A percentile compares a stretch with the other conserved stretches of the same genome.
phyloP scores from a whole-genome alignment of 2,888 invertebrate genomes.

The Caenorhabditis afra region DNA sequence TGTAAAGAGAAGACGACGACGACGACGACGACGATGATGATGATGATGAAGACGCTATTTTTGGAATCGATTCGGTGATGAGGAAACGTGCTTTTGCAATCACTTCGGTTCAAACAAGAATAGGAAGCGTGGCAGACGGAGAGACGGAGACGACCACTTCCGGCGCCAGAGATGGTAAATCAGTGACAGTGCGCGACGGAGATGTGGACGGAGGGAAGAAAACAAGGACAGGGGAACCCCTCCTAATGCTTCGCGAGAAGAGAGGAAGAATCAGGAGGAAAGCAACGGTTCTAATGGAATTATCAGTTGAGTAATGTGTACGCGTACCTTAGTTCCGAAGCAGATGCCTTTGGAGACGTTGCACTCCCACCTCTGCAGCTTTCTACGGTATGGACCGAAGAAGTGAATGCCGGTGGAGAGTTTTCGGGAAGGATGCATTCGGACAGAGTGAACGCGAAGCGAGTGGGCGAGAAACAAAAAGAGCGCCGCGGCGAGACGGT shows the following conservation, averaged over 20 bases:
- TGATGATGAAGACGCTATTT: constrained; percentile 19
- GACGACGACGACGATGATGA: neutral
- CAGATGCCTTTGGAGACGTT: neutral
- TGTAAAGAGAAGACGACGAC: neutral
- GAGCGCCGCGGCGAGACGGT: neutral
- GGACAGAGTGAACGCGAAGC: neutral
- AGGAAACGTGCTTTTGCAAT: constrained; percentile 19
- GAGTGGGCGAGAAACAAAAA: neutral
- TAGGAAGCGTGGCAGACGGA: neutral
- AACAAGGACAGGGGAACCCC: constrained; percentile 16
- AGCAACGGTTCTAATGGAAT: too few species aligned
- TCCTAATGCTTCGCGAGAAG: too few species aligned
- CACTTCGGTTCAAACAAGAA: constrained; percentile 9
- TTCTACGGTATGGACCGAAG: constrained; percentile 25
- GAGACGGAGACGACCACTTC: constrained; percentile 42
- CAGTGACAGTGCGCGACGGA: constrained; percentile 1
- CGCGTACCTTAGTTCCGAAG: constrained; percentile 15
- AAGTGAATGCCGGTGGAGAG: constrained; percentile 4
- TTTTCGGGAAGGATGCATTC: neutral
- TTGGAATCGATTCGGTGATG: neutral
- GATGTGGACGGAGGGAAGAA: neutral
- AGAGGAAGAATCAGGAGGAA: too few species aligned
- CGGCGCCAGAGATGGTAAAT: constrained; percentile 13
- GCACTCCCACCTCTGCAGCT: constrained; percentile 7
- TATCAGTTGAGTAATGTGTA: too few species aligned